Evolutionary conservation across 35 echinoderm and acorn worm genomes (phyloP).

Genomic region (Strongylocentrotus purpuratus): DNA sequence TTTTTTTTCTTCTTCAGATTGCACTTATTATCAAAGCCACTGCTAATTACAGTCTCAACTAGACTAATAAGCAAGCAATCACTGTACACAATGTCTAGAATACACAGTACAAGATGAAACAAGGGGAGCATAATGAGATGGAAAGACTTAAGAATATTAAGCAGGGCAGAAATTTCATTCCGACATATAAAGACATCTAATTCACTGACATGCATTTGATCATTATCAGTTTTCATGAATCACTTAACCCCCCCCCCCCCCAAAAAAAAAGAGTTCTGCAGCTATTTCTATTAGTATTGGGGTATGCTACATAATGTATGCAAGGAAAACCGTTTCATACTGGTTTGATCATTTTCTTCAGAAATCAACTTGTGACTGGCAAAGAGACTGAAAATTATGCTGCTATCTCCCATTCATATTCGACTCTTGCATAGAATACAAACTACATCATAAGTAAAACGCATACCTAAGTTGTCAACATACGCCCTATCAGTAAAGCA

Average conservation of each 20-base stretch:
- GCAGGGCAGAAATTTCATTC: neutral
- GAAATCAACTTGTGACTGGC: no score
- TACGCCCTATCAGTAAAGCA: no score
- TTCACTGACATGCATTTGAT: no score
- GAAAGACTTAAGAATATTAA: neutral
- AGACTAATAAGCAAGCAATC: neutral
- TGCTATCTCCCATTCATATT: neutral
- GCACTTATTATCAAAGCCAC: neutral
- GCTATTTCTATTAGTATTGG: neutral
- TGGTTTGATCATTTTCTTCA: no score
- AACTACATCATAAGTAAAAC: neutral
- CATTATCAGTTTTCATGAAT: no score
- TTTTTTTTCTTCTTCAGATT: neutral
- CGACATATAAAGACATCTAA: no score
- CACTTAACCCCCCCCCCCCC: no score
- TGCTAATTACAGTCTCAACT: neutral
- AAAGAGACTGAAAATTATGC: no score
- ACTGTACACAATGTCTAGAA: neutral
- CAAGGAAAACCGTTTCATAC: no score
- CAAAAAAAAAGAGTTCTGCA: neutral
- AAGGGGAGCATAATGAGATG: neutral
- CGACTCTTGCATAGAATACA: neutral
- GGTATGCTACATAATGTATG: neutral
- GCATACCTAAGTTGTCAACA: neutral
- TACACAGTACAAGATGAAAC: neutral